Evolutionary conservation across 1,140 invertebrate genomes (phyloP), one percentile per base, ranked within the genome.

Genomic region (Drosophila lacertosa): DNA sequence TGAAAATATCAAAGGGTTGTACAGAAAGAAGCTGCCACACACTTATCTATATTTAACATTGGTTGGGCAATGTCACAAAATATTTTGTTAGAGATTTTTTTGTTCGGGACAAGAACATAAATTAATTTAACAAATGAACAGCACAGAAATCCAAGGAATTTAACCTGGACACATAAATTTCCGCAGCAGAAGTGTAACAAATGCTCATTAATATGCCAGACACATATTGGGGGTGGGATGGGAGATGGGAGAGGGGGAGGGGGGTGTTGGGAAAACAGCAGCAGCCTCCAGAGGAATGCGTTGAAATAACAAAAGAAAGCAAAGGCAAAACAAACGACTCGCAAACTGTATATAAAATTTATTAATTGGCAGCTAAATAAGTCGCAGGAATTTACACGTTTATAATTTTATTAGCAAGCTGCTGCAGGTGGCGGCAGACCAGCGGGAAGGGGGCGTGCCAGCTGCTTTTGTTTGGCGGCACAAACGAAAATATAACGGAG

Each of bases 311-410:
- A 50, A 51, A 59, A 57, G 20, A 45, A 62, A 44, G 44, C 13
- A 33, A 55, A 29, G 35, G 45, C 47, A 68, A 59, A 54, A 57
- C 33, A 62, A 51, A 51, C 45, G 59, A 51, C 35, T 42, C 62
- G 55, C 35, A 66, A 66, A 59, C 40, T 67, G 64, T 71, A 86
- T 77, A 81, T 72, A 78, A 84, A 88, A 88, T 88, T 82, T 88
- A 88, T 88, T 88, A 88, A 88, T 88, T 88, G 82, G 64, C 82
- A 88, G 82, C 83, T 78, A 88, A 88, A 88, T 82, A 81, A 88
- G 82, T 73, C 62, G 67, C 44, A 37, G 24, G 82, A 66, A 88
- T 88, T 88, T 82, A 88, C 82, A 88, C 76, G 82, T 82, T 88
- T 55, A 88, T 88, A 88, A 88, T 88, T 88, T 88, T 82, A 88